Conservation (phyloP, 2,113 vertebrate species). For the Brachyhypopomus occidentalis region DNA sequence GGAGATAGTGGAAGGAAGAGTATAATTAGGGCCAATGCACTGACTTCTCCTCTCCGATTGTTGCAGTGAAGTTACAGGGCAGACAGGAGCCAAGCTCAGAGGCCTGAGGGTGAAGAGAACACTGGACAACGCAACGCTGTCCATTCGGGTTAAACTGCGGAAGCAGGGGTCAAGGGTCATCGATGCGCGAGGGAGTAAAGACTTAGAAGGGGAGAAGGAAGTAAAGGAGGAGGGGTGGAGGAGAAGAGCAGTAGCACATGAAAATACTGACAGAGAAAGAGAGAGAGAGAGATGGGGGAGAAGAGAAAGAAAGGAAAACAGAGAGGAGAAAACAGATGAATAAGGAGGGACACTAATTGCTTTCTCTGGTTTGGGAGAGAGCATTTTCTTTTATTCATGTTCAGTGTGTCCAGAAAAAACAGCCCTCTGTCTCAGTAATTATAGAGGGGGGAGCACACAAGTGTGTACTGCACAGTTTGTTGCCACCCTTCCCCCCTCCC, state of each 20-base stretch:
- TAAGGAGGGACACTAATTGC: not conserved
- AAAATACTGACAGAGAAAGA: not conserved
- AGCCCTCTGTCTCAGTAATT: not conserved
- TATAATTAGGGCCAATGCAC: conserved; percentile 17
- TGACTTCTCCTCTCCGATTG: conserved; percentile 2
- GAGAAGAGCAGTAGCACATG: not conserved
- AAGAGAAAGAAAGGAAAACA: not conserved
- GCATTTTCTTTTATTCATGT: not conserved
- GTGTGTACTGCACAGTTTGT: not conserved
- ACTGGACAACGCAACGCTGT: not conserved
- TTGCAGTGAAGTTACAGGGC: conserved; percentile 20
- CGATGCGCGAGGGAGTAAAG: not conserved
- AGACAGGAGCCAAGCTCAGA: not conserved
- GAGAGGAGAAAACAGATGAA: not conserved
- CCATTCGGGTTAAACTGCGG: not conserved
- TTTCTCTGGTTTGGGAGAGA: not conserved
- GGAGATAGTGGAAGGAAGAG: not conserved
- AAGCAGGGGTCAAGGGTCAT: not conserved
- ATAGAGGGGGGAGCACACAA: not conserved
- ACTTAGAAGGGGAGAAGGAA: not conserved
- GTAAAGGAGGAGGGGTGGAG: not conserved
- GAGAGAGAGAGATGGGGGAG: not conserved
- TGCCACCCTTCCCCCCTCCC: not conserved
- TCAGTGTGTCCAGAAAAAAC: conserved; percentile 1
- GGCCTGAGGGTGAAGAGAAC: not conserved